Percentiles rank a stretch among this genome's conserved stretches.
phyloP scores from a whole-genome alignment of 2,113 vertebrate species.

The Istiophorus platypterus region DNA sequence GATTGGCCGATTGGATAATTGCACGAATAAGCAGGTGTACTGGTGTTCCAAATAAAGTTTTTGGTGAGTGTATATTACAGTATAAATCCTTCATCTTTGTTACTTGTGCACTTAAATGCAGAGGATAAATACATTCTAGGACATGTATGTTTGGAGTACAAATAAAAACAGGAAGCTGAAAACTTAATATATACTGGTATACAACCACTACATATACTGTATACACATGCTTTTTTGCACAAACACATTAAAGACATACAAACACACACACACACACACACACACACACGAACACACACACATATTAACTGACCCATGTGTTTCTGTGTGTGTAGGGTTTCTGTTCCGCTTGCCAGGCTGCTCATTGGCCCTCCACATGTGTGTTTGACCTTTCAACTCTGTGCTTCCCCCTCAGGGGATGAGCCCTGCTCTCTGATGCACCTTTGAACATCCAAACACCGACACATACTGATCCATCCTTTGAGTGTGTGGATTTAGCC shows the following conservation, averaged over 20 bases:
- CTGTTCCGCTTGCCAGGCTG: conserved; percentile 87
- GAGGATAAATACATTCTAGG: not conserved
- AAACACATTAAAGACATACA: no score
- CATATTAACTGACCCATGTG: conserved; percentile 61
- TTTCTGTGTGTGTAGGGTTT: conserved; percentile 65
- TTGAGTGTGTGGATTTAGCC: conserved; percentile 74
- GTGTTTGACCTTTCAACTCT: conserved; percentile 89
- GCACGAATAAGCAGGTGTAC: not conserved
- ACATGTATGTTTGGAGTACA: not conserved
- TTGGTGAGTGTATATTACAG: not conserved
- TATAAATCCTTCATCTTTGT: not conserved
- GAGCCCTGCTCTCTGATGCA: conserved; percentile 47
- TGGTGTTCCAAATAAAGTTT: not conserved
- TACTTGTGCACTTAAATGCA: not conserved
- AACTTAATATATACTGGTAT: not conserved
- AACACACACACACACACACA: conserved; percentile 6
- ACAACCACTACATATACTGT: not conserved
- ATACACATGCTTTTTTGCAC: no score
- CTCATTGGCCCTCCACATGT: conserved; percentile 84
- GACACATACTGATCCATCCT: conserved; percentile 71
- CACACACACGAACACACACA: conserved; percentile 54
- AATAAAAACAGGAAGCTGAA: not conserved
- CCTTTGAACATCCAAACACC: conserved; percentile 65
- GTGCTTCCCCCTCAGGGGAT: conserved; percentile 83
- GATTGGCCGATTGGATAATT: not conserved